Evolutionary conservation across 2,888 invertebrate genomes (phyloP).

Genomic region (Copidosoma aretas): DNA sequence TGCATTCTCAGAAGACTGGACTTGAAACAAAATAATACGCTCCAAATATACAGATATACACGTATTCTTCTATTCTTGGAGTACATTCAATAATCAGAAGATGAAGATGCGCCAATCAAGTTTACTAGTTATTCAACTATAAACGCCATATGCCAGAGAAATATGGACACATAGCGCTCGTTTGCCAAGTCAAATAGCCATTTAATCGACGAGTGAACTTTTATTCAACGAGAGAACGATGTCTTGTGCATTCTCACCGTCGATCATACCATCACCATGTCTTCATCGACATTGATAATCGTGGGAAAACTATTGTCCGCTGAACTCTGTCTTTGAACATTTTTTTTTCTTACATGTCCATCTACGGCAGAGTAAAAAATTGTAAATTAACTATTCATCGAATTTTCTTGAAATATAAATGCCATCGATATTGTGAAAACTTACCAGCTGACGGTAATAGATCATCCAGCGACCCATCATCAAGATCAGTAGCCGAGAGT

Average conservation of each 20-base stretch:
- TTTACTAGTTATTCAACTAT: slow-evolving; percentile 39
- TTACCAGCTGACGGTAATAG: slow-evolving; percentile 59
- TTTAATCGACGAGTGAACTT: slow-evolving; percentile 17
- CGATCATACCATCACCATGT: slow-evolving; percentile 63
- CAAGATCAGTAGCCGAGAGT: slow-evolving; percentile 75
- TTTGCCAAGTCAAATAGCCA: slow-evolving; percentile 16
- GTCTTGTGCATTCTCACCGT: slow-evolving; percentile 44
- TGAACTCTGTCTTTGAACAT: slow-evolving; percentile 60
- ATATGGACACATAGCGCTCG: slow-evolving; percentile 13
- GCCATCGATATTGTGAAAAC: slow-evolving; percentile 8
- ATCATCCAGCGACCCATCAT: slow-evolving; percentile 73
- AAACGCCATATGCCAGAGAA: slow-evolving; percentile 35
- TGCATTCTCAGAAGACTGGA: slow-evolving; percentile 49
- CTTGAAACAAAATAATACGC: slow-evolving; percentile 34
- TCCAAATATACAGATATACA: slow-evolving; percentile 24
- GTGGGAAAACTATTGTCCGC: slow-evolving; percentile 59
- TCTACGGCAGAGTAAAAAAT: slow-evolving; percentile 45
- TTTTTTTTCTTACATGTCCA: slow-evolving; percentile 58
- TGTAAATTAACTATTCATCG: not conserved
- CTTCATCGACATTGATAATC: slow-evolving; percentile 59
- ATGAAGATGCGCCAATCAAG: slow-evolving; percentile 36
- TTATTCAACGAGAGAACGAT: slow-evolving; percentile 29
- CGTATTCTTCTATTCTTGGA: slow-evolving; percentile 22
- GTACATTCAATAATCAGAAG: slow-evolving; percentile 25
- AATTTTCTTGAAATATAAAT: not conserved